A percentile compares a stretch with the other conserved stretches of the same genome.
Evolutionary conservation across 2,888 invertebrate genomes (phyloP).

Genomic region (Aphodius granarius): DNA sequence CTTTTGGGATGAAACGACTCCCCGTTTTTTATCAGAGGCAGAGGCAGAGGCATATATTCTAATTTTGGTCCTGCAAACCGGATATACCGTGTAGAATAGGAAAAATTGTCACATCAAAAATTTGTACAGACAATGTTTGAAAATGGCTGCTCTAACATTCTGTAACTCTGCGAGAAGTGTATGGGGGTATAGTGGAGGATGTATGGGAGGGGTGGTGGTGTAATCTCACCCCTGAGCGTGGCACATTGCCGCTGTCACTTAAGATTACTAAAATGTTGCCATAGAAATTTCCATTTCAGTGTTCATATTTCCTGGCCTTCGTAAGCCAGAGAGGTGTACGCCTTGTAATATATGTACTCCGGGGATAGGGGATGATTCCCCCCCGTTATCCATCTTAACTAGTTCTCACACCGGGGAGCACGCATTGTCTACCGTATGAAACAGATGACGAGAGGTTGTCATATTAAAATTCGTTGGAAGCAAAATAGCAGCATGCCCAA

Average conservation of each 20-base stretch:
- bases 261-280: conserved; percentile 3
- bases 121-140: too few relatives aligned
- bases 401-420: neutral
- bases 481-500: too few relatives aligned
- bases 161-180: neutral
- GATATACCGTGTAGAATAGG: neutral
- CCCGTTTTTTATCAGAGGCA: neutral
- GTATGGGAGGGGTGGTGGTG: neutral
- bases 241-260: conserved; percentile 13
- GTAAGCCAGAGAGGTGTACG: neutral
- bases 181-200: neutral
- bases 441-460: neutral
- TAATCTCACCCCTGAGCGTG: conserved; percentile 1
- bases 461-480: too few relatives aligned
- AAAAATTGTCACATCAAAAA: neutral
- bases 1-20: neutral
- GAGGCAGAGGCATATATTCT: neutral
- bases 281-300: neutral
- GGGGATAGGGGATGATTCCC: conserved; percentile 3
- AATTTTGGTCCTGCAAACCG: neutral
- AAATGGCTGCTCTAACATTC: neutral
- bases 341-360: conserved; percentile 11
- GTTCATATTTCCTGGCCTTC: neutral
- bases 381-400: conserved; percentile 10
- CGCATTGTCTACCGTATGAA: neutral